phyloP scores from a whole-genome alignment of 2,113 vertebrate species.

The Ptychochromis oligacanthus region DNA sequence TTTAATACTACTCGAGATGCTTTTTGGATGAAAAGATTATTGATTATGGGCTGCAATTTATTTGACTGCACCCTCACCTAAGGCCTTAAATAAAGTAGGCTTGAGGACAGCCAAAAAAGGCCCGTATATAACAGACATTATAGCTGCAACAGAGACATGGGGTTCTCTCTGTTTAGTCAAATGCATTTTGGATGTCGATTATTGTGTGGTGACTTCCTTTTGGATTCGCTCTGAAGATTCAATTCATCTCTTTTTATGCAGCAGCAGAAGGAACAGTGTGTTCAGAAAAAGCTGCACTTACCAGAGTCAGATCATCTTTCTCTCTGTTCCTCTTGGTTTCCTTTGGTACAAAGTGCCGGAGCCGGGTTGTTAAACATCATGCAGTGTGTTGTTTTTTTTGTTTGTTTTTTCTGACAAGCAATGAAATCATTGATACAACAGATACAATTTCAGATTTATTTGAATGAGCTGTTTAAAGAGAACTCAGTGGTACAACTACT shows the following conservation, averaged over 20 bases:
- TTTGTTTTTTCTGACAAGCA: background rate
- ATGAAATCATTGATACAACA: background rate
- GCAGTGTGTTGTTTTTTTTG: background rate
- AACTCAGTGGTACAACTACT: background rate
- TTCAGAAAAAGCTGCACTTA: background rate
- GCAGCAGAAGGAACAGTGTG: background rate
- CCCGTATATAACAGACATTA: background rate
- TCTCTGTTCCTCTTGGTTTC: background rate
- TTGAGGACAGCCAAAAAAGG: background rate
- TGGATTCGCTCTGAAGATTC: background rate
- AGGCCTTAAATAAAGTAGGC: background rate
- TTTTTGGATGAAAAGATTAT: background rate
- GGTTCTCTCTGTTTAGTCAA: background rate
- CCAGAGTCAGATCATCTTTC: background rate
- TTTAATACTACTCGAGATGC: background rate
- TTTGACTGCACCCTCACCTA: background rate
- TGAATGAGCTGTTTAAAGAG: background rate
- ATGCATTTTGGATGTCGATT: background rate
- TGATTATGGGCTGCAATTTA: background rate
- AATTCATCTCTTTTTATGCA: background rate
- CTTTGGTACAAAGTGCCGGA: background rate
- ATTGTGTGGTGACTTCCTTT: background rate
- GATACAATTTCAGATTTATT: conserved; percentile 3
- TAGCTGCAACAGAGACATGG: background rate
- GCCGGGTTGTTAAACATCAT: background rate